phyloP scores from a whole-genome alignment of 1,140 invertebrate species.

The Drosophila grimshawi region DNA sequence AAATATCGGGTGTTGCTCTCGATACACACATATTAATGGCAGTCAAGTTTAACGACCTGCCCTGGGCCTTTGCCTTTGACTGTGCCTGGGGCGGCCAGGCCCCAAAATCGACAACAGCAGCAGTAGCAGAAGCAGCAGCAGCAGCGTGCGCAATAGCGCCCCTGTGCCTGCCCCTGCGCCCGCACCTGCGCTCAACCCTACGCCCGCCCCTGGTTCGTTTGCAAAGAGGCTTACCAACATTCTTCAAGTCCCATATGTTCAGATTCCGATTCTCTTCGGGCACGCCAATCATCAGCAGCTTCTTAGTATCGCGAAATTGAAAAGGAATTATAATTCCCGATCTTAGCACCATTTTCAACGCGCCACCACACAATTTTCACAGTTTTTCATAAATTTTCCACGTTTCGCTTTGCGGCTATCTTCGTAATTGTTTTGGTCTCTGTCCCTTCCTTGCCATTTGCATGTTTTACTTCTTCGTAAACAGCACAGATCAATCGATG shows the following conservation, averaged over 20 bases:
- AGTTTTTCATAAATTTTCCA: conserved; percentile 79
- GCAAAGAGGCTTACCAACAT: conserved; percentile 73
- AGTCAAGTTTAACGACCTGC: conserved; percentile 61
- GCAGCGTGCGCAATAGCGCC: conserved; percentile 39
- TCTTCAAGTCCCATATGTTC: conserved; percentile 81
- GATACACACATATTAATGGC: conserved; percentile 44
- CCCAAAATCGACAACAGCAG: conserved; percentile 20
- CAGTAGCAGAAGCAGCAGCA: conserved; percentile 23
- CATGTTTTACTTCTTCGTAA: conserved; percentile 72
- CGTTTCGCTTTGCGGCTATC: conserved; percentile 68
- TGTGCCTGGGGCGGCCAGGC: conserved; percentile 21
- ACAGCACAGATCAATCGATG: conserved; percentile 46
- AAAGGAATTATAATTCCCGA: conserved; percentile 83
- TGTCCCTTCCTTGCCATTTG: conserved; percentile 57
- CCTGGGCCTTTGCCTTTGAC: conserved; percentile 10
- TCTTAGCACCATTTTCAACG: conserved; percentile 81
- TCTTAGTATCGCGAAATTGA: conserved; percentile 83
- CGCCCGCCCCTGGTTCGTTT: conserved; percentile 13
- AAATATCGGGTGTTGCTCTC: conserved; percentile 18
- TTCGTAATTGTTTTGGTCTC: conserved; percentile 82
- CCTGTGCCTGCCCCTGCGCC: conserved; percentile 1
- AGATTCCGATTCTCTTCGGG: conserved; percentile 80
- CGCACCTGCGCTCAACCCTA: not conserved
- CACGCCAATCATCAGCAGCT: conserved; percentile 80
- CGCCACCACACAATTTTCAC: conserved; percentile 79